Evolutionary conservation across 2,113 vertebrate genomes (phyloP).

Genomic region (Entosphenus tridentatus): DNA sequence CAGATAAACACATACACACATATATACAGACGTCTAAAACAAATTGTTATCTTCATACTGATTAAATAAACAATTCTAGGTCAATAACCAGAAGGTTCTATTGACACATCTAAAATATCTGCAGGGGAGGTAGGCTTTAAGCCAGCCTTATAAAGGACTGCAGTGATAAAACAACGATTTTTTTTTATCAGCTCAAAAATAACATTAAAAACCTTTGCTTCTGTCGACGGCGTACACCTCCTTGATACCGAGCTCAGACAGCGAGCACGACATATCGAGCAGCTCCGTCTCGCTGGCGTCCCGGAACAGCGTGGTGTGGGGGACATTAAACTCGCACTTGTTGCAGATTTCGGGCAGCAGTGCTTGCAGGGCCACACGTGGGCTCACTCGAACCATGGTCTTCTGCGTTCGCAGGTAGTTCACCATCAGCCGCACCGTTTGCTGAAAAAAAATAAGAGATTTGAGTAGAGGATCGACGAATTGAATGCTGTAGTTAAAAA

Average conservation of each 20-base stretch:
- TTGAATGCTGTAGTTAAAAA: no score
- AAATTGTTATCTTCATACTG: no score
- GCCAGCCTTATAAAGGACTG: no score
- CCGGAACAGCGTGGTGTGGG: constrained; percentile 44
- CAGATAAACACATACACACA: no score
- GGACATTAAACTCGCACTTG: constrained; percentile 65
- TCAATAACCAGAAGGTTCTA: no score
- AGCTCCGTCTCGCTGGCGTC: constrained; percentile 42
- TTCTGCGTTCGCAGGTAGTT: constrained; percentile 77
- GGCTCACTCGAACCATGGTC: constrained; percentile 67
- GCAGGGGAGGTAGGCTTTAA: no score
- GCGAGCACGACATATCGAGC: constrained; percentile 49
- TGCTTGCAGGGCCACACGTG: constrained; percentile 35
- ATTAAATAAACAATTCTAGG: no score
- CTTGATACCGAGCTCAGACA: constrained; percentile 52
- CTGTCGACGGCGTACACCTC: constrained; percentile 70
- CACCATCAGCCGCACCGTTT: constrained; percentile 58
- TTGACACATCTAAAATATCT: no score
- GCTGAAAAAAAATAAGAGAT: background rate
- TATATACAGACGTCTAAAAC: no score
- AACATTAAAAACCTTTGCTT: constrained; percentile 31
- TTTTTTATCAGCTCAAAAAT: no score
- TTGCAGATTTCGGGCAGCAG: constrained; percentile 65
- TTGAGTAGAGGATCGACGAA: background rate
- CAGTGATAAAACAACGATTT: no score